These are phyloP conservation scores for Scaptomyza hsui DNA, from an alignment of 1,140 invertebrate genomes.

Conservation along the genomic window DNA sequence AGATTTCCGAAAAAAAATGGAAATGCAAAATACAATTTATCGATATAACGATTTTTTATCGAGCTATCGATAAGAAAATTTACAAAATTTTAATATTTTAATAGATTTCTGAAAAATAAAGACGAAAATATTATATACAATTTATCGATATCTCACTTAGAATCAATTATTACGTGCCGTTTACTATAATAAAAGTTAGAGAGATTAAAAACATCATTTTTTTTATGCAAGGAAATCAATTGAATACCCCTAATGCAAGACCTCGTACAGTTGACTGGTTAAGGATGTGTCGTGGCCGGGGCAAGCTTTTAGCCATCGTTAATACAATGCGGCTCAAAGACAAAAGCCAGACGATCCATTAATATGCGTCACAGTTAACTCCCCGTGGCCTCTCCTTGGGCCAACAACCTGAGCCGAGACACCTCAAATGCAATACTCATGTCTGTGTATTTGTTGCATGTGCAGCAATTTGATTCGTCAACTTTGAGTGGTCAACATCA, in stretches of 20 bases:
- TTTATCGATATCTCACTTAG: no score
- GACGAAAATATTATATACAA: no score
- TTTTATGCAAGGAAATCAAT: no score
- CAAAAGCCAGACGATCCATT: conserved; percentile 50
- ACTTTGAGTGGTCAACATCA: conserved; percentile 49
- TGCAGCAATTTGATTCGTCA: conserved; percentile 12
- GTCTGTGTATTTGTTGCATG: conserved; percentile 3
- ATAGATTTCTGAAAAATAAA: no score
- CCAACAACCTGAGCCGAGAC: conserved; percentile 34
- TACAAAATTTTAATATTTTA: no score
- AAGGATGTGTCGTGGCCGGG: conserved; percentile 19
- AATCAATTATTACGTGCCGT: no score
- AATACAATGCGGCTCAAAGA: conserved; percentile 36
- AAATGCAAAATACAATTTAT: no score
- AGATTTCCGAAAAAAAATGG: no score
- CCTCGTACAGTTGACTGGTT: neutral
- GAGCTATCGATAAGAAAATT: no score
- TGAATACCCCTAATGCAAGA: neutral
- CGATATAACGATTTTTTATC: no score
- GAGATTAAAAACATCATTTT: no score
- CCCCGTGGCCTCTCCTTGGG: conserved; percentile 37
- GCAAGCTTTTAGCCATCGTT: conserved; percentile 48
- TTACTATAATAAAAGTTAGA: no score
- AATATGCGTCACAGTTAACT: conserved; percentile 54
- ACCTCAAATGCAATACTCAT: conserved; percentile 39